A percentile compares a stretch with the other conserved stretches of the same genome.
phyloP scores from a whole-genome alignment of 2,888 invertebrate genomes.

The Phengaris alcon region DNA sequence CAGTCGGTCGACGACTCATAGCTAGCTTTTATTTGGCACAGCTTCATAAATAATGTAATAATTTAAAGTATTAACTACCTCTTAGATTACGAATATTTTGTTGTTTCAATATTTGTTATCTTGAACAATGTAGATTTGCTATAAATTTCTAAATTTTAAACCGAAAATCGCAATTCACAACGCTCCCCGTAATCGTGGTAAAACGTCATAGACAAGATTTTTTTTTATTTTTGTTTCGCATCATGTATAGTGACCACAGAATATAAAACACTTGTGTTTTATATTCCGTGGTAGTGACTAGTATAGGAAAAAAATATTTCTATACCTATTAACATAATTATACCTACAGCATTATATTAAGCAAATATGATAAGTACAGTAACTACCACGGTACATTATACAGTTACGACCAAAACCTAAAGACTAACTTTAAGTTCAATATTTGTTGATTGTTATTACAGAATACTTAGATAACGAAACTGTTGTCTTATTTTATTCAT shows the following conservation, averaged over 20 bases:
- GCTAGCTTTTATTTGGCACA: constrained; percentile 43
- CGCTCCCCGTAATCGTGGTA: constrained; percentile 49
- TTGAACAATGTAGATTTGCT: constrained; percentile 38
- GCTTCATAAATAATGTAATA: constrained; percentile 31
- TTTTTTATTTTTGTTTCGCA: constrained; percentile 26
- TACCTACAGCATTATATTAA: too few species aligned
- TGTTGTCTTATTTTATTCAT: too few species aligned
- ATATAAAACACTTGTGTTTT: too few species aligned
- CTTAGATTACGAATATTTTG: constrained; percentile 41
- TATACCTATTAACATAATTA: too few species aligned
- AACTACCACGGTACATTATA: too few species aligned
- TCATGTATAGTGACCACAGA: too few species aligned
- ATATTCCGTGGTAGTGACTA: too few species aligned
- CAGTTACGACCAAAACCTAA: too few species aligned
- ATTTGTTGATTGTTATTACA: too few species aligned
- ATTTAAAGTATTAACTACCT: constrained; percentile 47
- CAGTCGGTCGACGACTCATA: constrained; percentile 61
- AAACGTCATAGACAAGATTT: constrained; percentile 54
- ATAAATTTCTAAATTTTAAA: constrained; percentile 42
- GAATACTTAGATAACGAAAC: too few species aligned
- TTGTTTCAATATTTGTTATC: constrained; percentile 33
- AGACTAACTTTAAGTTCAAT: too few species aligned
- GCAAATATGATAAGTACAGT: too few species aligned
- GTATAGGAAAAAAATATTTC: not conserved
- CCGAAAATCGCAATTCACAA: constrained; percentile 43